Evolutionary conservation across 2,797 vertebrate genomes (phyloP).

Genomic region (Gymnoscopelus microlampas): DNA sequence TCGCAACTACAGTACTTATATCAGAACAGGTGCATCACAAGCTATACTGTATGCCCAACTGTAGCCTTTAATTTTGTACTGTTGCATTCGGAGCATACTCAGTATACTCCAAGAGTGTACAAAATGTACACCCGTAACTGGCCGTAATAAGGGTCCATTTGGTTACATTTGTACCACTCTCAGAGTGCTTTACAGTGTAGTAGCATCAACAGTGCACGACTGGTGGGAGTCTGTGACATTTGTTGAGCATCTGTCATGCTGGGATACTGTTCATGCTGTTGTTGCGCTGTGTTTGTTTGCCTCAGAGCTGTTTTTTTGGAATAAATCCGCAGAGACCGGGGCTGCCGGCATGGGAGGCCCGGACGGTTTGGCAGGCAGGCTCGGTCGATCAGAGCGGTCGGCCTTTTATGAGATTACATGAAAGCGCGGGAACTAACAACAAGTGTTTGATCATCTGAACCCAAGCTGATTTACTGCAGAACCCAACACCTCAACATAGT

Average conservation of each 20-base stretch:
- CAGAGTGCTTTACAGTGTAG: too few relatives aligned
- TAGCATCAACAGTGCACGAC: too few relatives aligned
- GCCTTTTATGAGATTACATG: conserved; percentile 76
- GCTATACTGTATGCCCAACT: too few relatives aligned
- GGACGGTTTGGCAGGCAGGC: conserved; percentile 53
- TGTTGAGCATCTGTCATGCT: not conserved
- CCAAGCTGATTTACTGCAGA: conserved; percentile 73
- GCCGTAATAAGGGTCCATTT: too few relatives aligned
- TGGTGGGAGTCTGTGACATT: not conserved
- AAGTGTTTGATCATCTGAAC: conserved; percentile 70
- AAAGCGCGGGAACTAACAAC: conserved; percentile 72
- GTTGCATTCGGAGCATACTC: too few relatives aligned
- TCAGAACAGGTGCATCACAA: too few relatives aligned
- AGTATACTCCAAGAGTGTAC: too few relatives aligned
- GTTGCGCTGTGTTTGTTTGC: conserved; percentile 40
- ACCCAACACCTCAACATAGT: conserved; percentile 64
- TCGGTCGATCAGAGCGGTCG: conserved; percentile 47
- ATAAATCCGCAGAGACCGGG: conserved; percentile 43
- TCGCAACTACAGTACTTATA: too few relatives aligned
- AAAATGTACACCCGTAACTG: too few relatives aligned
- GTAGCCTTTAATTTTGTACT: too few relatives aligned
- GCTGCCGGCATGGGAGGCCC: conserved; percentile 58
- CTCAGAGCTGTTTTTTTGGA: conserved; percentile 18
- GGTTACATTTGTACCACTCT: too few relatives aligned
- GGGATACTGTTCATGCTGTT: conserved; percentile 24